Evolutionary conservation across 2,888 invertebrate species (phyloP).

Genomic region (Hyposoter didymator): DNA sequence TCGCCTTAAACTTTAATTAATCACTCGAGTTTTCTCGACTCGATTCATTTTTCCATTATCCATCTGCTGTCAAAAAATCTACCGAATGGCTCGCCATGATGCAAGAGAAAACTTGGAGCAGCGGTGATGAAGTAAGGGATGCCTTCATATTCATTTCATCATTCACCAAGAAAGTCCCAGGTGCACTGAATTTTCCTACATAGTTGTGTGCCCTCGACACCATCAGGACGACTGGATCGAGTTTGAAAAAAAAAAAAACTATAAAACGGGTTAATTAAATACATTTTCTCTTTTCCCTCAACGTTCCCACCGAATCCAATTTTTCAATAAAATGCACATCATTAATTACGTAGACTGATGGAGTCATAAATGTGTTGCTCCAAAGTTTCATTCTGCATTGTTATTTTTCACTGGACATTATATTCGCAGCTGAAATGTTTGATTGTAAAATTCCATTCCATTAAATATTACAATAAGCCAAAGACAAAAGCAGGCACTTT

Average conservation of each 20-base stretch:
- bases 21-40: slow-evolving; percentile 37
- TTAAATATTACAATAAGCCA: neutral
- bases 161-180: slow-evolving; percentile 47
- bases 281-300: slow-evolving; percentile 11
- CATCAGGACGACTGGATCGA: neutral
- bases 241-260: slow-evolving; percentile 52
- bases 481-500: neutral
- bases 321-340: slow-evolving; percentile 44
- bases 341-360: slow-evolving; percentile 42
- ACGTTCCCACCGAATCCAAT: slow-evolving; percentile 41
- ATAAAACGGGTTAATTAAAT: slow-evolving; percentile 61
- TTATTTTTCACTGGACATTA: neutral
- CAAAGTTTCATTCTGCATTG: neutral
- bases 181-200: slow-evolving; percentile 57
- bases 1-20: slow-evolving; percentile 53
- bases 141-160: slow-evolving; percentile 63
- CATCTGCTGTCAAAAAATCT: slow-evolving; percentile 54
- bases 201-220: neutral
- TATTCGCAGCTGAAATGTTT: neutral
- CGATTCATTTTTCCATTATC: slow-evolving; percentile 61
- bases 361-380: slow-evolving; percentile 1
- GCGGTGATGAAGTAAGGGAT: slow-evolving; percentile 41
- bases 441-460: neutral
- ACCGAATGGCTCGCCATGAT: slow-evolving; percentile 10
- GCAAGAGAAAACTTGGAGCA: slow-evolving; percentile 8